phyloP scores from a whole-genome alignment of 2,797 vertebrate species.

The Menidia menidia region DNA sequence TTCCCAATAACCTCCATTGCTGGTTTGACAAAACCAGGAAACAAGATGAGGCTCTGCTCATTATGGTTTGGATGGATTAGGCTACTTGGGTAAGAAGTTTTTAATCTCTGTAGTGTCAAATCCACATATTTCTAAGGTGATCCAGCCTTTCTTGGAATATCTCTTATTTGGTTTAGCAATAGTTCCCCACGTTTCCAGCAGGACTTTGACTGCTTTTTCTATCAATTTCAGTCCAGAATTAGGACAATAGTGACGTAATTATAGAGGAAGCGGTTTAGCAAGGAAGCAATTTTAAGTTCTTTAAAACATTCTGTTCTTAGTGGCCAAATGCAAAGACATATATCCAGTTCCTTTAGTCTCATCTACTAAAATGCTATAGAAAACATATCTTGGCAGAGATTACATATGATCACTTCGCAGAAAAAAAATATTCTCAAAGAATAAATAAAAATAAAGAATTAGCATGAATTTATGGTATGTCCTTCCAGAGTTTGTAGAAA shows the following conservation, averaged over 20 bases:
- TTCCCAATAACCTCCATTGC: constrained; percentile 45
- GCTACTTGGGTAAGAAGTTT: neutral
- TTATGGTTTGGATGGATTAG: constrained; percentile 20
- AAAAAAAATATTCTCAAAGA: neutral
- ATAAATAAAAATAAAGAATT: no score
- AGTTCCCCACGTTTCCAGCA: neutral
- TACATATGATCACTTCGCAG: no score
- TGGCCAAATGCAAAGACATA: neutral
- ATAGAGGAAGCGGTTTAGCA: neutral
- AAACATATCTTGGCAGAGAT: no score
- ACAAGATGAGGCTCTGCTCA: constrained; percentile 11
- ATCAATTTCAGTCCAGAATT: neutral
- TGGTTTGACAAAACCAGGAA: constrained; percentile 53
- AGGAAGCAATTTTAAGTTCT: neutral
- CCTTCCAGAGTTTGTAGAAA: neutral
- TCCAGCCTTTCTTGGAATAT: neutral
- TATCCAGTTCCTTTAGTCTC: neutral
- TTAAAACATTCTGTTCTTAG: neutral
- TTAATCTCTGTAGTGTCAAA: neutral
- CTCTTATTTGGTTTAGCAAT: neutral
- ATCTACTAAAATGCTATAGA: neutral
- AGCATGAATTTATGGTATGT: neutral
- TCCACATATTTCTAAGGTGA: neutral
- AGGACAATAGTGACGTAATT: neutral
- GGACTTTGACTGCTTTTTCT: neutral